Percentiles rank a stretch among this genome's conserved stretches.
Conservation (phyloP, 2,888 invertebrate genomes). For the Sturmia bella region DNA sequence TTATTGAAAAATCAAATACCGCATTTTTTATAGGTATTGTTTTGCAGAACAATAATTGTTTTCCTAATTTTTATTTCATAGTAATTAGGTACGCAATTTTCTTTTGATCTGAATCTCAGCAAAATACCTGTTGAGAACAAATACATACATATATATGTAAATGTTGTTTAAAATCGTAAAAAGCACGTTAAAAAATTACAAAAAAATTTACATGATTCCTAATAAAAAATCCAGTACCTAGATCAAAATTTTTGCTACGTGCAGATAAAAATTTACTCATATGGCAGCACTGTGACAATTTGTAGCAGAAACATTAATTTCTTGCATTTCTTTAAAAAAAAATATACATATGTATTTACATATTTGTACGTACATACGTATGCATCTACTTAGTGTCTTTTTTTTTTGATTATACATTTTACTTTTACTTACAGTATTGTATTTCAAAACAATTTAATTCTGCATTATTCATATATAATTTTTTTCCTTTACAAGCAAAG, state of each 20-base stretch:
- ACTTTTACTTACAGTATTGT: constrained; percentile 17
- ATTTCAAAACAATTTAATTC: constrained; percentile 7
- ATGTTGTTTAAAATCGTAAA: too few species aligned
- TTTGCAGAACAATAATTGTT: too few species aligned
- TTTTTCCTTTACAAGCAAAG: constrained; percentile 9
- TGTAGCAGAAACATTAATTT: constrained; percentile 13
- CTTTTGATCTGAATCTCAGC: too few species aligned
- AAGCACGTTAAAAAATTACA: too few species aligned
- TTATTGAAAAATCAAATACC: too few species aligned
- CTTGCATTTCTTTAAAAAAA: constrained; percentile 10
- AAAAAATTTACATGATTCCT: too few species aligned
- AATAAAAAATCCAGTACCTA: not conserved
- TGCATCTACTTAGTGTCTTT: too few species aligned
- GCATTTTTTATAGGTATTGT: too few species aligned
- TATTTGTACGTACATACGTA: not conserved
- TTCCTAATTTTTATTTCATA: too few species aligned
- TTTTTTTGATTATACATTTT: not conserved
- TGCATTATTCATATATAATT: constrained; percentile 24
- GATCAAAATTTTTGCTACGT: not conserved
- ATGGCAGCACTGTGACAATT: constrained; percentile 31
- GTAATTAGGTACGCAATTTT: too few species aligned
- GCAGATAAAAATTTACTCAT: not conserved
- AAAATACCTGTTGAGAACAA: too few species aligned
- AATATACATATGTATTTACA: not conserved
- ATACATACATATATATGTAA: too few species aligned